Conservation (phyloP, 2,888 invertebrate genomes). For the Hoplodrina blanda region DNA sequence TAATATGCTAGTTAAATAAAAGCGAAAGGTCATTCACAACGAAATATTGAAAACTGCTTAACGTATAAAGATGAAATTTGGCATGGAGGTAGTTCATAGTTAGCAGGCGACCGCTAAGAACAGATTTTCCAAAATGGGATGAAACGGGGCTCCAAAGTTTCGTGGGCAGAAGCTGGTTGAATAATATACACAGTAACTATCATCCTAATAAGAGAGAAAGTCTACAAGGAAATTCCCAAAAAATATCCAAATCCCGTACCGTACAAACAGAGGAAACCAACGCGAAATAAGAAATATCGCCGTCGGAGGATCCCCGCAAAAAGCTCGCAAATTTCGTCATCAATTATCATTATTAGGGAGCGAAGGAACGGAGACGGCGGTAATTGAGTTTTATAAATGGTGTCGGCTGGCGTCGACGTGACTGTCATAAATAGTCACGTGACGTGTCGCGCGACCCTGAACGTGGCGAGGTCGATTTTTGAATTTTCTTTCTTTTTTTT, state of each 20-base stretch:
- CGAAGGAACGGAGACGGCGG: conserved; percentile 77
- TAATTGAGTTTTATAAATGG: conserved; percentile 91
- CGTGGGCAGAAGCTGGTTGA: no score
- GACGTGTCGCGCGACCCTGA: conserved; percentile 61
- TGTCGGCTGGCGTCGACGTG: conserved; percentile 77
- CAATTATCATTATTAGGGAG: conserved; percentile 90
- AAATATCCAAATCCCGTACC: conserved; percentile 52
- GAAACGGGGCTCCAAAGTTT: no score
- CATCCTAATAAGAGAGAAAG: not conserved
- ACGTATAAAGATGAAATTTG: no score
- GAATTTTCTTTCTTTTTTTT: conserved; percentile 23
- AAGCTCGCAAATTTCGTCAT: conserved; percentile 90
- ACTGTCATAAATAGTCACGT: conserved; percentile 78
- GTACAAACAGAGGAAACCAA: conserved; percentile 71
- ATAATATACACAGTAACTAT: no score
- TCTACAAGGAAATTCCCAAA: not conserved
- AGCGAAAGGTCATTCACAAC: no score
- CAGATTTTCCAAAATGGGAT: no score
- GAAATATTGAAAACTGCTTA: no score
- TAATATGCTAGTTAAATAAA: no score
- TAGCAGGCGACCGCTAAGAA: no score
- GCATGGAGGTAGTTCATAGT: no score
- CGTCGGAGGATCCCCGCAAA: conserved; percentile 87
- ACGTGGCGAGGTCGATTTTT: conserved; percentile 42
- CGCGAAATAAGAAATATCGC: conserved; percentile 84